phyloP scores from a whole-genome alignment of 2,888 invertebrate genomes.

The Calameuta idolon region DNA sequence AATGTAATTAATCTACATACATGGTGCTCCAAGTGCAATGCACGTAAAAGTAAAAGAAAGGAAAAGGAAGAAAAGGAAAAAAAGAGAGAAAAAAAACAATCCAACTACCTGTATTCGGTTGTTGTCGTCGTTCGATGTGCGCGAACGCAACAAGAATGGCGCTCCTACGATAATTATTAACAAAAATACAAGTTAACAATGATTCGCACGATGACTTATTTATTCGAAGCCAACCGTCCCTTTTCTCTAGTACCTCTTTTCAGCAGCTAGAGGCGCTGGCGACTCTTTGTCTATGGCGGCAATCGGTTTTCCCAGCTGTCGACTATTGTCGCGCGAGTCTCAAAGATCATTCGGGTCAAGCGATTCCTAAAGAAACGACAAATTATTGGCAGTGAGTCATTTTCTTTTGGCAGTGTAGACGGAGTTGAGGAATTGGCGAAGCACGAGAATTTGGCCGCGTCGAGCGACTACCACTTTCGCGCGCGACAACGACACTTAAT shows the following conservation, averaged over 20 bases:
- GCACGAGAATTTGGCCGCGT: neutral
- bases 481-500: neutral
- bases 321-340: neutral
- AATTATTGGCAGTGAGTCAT: neutral
- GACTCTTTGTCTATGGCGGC: neutral
- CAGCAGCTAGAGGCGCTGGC: neutral
- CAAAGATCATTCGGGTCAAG: neutral
- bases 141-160: constrained; percentile 37
- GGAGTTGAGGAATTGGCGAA: neutral
- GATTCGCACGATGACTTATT: constrained; percentile 33
- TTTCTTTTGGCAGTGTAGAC: neutral
- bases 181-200: constrained; percentile 61
- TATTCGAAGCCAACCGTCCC: neutral
- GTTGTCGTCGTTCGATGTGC: constrained; percentile 45
- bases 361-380: neutral
- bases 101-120: constrained; percentile 55
- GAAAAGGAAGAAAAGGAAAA: neutral
- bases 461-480: neutral
- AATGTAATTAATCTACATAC: constrained; percentile 51
- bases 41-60: constrained; percentile 45
- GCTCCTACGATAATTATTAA: constrained; percentile 54
- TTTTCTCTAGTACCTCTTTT: neutral
- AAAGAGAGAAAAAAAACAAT: constrained; percentile 30
- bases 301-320: neutral
- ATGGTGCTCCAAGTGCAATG: constrained; percentile 61